These are phyloP conservation scores for Halcyon chelicuti DNA, from an alignment of 2,797 vertebrate species.

Conservation along the genomic window DNA sequence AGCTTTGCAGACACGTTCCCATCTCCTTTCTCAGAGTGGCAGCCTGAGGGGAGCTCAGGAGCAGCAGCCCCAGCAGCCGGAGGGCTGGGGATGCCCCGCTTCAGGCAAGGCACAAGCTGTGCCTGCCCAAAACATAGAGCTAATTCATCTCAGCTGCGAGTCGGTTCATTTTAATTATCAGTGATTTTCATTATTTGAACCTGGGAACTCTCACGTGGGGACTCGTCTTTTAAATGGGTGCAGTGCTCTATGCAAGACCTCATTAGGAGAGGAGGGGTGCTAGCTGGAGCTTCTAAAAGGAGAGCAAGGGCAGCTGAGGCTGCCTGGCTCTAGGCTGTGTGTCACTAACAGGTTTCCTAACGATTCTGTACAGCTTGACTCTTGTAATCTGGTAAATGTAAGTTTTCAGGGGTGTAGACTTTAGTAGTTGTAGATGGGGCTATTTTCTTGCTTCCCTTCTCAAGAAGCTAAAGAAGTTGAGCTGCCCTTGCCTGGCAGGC, in stretches of 20 bases:
- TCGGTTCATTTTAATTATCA: background rate
- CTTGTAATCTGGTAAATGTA: rapidly evolving
- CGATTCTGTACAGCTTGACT: rapidly evolving
- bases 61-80: background rate
- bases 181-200: rapidly evolving
- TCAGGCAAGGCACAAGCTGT: rapidly evolving
- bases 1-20: rapidly evolving
- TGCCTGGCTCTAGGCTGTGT: rapidly evolving
- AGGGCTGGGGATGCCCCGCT: background rate
- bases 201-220: rapidly evolving
- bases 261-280: rapidly evolving
- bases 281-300: no score
- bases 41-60: background rate
- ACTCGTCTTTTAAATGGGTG: rapidly evolving
- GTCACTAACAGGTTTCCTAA: rapidly evolving
- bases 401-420: rapidly evolving
- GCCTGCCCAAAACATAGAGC: rapidly evolving
- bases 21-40: background rate
- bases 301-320: rapidly evolving
- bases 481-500: rapidly evolving
- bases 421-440: rapidly evolving
- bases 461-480: rapidly evolving
- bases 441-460: rapidly evolving
- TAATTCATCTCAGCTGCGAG: rapidly evolving
- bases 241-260: rapidly evolving